These are phyloP conservation scores for Trochalopteron elliotii DNA, from an alignment of 2,113 vertebrate genomes.

Conservation along the genomic window DNA sequence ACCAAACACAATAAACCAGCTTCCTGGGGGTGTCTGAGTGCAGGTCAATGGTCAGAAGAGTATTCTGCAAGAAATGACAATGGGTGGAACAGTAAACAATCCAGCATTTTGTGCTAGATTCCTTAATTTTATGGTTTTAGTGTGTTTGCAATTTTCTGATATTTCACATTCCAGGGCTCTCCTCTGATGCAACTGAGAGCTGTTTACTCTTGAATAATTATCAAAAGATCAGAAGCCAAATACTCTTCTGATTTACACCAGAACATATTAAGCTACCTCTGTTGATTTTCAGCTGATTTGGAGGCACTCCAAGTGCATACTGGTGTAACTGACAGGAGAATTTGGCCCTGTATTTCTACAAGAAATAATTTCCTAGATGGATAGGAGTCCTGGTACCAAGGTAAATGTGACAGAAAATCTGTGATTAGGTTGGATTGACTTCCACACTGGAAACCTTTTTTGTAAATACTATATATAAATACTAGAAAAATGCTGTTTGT, in stretches of 20 bases:
- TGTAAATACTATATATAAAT: conserved; percentile 66
- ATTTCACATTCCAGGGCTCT: conserved; percentile 53
- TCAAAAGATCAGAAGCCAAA: conserved; percentile 54
- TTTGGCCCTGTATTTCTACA: conserved; percentile 39
- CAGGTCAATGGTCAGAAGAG: neutral
- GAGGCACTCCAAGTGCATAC: conserved; percentile 29
- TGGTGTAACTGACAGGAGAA: conserved; percentile 38
- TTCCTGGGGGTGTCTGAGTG: neutral
- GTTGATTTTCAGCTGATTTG: conserved; percentile 56
- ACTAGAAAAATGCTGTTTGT: conserved; percentile 64
- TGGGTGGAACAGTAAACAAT: neutral
- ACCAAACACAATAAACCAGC: conserved; percentile 37
- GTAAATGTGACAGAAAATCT: conserved; percentile 68
- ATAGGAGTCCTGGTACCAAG: conserved; percentile 51
- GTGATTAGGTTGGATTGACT: conserved; percentile 63
- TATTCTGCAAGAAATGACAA: neutral
- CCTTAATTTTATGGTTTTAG: neutral
- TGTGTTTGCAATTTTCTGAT: neutral
- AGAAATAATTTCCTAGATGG: conserved; percentile 67
- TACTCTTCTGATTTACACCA: conserved; percentile 57
- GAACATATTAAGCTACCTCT: conserved; percentile 31
- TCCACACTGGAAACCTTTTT: conserved; percentile 60
- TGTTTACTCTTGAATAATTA: conserved; percentile 69
- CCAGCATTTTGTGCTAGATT: neutral
- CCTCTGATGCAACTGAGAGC: conserved; percentile 12